phyloP scores from a whole-genome alignment of 2,113 vertebrate species.

The Verasper variegatus region DNA sequence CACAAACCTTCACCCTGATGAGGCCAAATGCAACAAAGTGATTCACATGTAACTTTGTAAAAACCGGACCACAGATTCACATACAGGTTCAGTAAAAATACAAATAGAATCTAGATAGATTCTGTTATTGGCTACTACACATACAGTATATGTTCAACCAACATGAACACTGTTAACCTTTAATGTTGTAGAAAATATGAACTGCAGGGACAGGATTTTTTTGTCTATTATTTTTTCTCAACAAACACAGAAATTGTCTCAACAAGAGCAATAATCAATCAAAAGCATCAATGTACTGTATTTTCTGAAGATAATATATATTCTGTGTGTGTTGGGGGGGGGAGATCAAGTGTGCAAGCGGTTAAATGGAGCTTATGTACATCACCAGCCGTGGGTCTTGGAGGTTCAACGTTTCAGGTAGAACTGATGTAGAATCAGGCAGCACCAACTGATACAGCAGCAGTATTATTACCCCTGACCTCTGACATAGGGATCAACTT shows the following conservation, averaged over 20 bases:
- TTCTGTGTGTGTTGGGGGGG: conserved; percentile 15
- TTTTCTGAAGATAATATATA: conserved; percentile 8
- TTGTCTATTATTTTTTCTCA: not conserved
- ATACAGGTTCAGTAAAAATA: not conserved
- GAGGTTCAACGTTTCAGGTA: conserved; percentile 54
- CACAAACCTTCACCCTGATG: conserved; percentile 17
- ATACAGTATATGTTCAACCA: too few species aligned
- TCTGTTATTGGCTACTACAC: conserved; percentile 1
- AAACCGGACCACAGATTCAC: not conserved
- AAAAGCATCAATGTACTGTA: not conserved
- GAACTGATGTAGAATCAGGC: conserved; percentile 51
- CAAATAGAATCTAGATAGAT: too few species aligned
- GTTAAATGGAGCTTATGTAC: conserved; percentile 46
- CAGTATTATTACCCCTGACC: conserved; percentile 49
- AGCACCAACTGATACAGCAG: conserved; percentile 62
- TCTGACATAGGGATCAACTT: conserved; percentile 29
- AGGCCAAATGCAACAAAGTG: not conserved
- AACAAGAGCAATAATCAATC: conserved; percentile 2
- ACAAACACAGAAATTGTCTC: conserved; percentile 5
- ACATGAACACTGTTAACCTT: too few species aligned
- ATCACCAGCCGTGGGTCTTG: conserved; percentile 67
- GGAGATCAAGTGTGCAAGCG: conserved; percentile 25
- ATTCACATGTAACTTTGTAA: not conserved
- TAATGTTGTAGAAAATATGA: conserved; percentile 13
- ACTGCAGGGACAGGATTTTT: not conserved